Percentiles rank a stretch among this genome's conserved stretches.
Conservation (phyloP, 2,888 invertebrate genomes). For the Cyrtodaria siliqua region DNA sequence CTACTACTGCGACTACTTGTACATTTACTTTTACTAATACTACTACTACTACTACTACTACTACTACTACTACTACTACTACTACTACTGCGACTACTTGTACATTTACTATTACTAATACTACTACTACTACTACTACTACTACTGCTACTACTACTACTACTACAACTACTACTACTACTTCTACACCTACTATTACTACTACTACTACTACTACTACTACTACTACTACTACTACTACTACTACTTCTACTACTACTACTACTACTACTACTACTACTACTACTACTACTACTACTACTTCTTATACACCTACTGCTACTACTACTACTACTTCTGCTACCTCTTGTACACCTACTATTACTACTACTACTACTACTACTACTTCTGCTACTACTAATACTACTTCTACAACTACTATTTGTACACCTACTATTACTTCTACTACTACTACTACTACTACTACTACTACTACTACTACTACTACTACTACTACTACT, state of each 20-base stretch:
- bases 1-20: too few relatives aligned
- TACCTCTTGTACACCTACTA: not conserved
- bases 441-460: slow-evolving; percentile 4
- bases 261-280: not conserved
- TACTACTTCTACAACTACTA: too few relatives aligned
- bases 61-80: slow-evolving; percentile 18
- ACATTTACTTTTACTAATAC: too few relatives aligned
- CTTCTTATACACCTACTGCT: too few relatives aligned
- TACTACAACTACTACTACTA: slow-evolving; percentile 6
- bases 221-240: too few relatives aligned
- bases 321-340: not conserved
- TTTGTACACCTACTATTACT: not conserved
- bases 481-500: slow-evolving; percentile 12
- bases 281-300: slow-evolving; percentile 11
- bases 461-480: slow-evolving; percentile 6
- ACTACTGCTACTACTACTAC: slow-evolving; percentile 20
- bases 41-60: not conserved
- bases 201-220: too few relatives aligned
- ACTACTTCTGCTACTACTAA: too few relatives aligned
- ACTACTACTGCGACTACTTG: slow-evolving; percentile 6
- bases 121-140: slow-evolving; percentile 6
- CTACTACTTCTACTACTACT: not conserved
- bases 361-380: too few relatives aligned
- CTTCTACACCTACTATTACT: too few relatives aligned
- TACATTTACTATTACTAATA: slow-evolving; percentile 5